Evolutionary conservation across 2,888 invertebrate species (phyloP), one percentile per base, ranked within the genome.

Genomic region (Sympetrum striolatum): DNA sequence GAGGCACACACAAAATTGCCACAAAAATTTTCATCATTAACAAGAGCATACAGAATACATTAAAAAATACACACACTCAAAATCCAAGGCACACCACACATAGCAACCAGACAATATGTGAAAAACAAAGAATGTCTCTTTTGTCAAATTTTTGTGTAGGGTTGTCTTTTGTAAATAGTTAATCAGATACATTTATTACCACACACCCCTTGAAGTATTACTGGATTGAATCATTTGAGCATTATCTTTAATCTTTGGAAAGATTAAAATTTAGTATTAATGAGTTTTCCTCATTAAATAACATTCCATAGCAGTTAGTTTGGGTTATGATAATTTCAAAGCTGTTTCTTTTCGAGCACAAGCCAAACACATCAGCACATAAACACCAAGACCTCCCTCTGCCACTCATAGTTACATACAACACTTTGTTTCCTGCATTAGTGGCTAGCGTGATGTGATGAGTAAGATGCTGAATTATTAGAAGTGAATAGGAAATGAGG

Each of bases 321-420:
- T 60, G 58, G n/a, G 86, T 86, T 86, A 86, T 86, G 60, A 37
- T 86, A 22, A 86, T 86, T 86, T 86, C 60, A 86, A 86, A 86
- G 86, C 86, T n/a, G 15, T 53, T 53, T 82, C 60, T 86, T 86
- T 86, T 86, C 86, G 58, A 86, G 86, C 86, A 86, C 86, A 86
- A 86, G 86, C 86, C 86, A 86, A 64, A 86, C 86, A 86, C 86
- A 86, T 60, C 86, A 64, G 86, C 25, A 60, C 86, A 86, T 60
- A 60, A 64, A 60, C 58, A 86, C 86, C 86, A 86, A 60, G 86
- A 60, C 64, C 35, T 35, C 86, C 37, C 37, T 60, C 64, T 60
- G 86, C 86, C 86, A 10, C 31, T 37, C 60, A 31, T 73, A 31
- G 14, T 31, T 73, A 25, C 35, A 86, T 15, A 37, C 12, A 86